Base-by-base conservation (phyloP, 1,140 invertebrate genomes). In the Lepidurus apus region DNA sequence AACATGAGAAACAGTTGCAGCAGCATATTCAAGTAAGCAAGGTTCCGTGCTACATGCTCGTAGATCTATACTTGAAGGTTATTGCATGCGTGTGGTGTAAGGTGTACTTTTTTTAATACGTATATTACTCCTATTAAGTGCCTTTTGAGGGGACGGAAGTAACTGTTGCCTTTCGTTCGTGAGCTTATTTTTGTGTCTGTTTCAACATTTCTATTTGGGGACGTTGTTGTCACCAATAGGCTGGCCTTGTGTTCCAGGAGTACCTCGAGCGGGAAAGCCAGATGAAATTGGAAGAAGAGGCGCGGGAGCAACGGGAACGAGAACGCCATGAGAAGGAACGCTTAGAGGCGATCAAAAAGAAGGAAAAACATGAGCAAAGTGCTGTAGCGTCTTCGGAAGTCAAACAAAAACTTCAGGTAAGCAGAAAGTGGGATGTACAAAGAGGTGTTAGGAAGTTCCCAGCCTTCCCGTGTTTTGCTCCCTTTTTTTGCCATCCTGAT, bases 351-450 rank as follows among this genome's bases (percentile, higher is more conserved):
- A 86, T 96, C 76, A 91, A 93, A 81, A 96, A 97, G 85, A 96
- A 96, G 85, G 93, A 94, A 82, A 95, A 94, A 84, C 92, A 96
- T 84, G 94, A 96, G 86, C 93, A 96, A 86, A 97, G 95, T 87
- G 96, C 96, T 26, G 92, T 96, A 80, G 95, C 96, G 73, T 97
- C 95, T 78, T 92, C 93, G 13, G 95, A 97, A 87, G 96, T 98
- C 81, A 98, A 98, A 86, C 94, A 96, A 86, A 94, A 94, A 82
- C 88, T 98, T 82, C 93, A 93, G 89, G 92, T 93, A 85, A 85
- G 82, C 78, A 7, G n/a, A 34, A 21, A 21, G 1, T 13, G n/a
- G n/a, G n/a, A 13, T 65, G 4, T 42, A 17, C 24, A 42, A 17
- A 17, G 73, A 8, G 73, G 1, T 6, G 21, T 13, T 65, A 10